Base-by-base conservation (phyloP, 1,140 invertebrate genomes). In the Caerostris darwini region DNA sequence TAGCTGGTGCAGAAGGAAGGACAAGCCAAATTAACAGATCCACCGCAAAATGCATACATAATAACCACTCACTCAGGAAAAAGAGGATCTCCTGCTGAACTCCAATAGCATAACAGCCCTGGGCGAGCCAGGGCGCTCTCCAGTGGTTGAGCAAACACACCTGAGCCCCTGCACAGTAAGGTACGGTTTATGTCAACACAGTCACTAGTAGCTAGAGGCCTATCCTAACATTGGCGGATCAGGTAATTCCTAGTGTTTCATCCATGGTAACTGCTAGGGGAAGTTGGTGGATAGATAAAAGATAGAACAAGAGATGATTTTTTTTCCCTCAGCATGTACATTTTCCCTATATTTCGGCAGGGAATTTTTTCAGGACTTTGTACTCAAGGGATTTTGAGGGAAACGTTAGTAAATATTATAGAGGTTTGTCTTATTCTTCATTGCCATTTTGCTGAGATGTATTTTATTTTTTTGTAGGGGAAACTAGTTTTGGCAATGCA, bases 191-290 rank as follows among this genome's bases (percentile, higher is more conserved):
- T 83, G 90, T 92, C 90, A 92, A 92, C 81, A 92, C 14, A 92
- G 14, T 14, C 50, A 61, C 59, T 58, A 59, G 83, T 85, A 54
- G 90, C 90, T 92, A 34, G 77, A 67, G 90, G 90, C 77, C 77
- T 85, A 85, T 83, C 90, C 81, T 14, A 92, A 92, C 90, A 92
- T 92, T 83, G 81, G 81, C 19, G 90, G 59, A 92, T 92, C 90
- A 92, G 90, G 90, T 92, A 92, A 92, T 92, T 83, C 90, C 58
- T 92, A 12, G 56, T 59, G 56, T 85, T 58, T 8, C 57, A 77
- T 85, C 83, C n/a, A 85, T 56, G 71, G 56, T 57, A 17, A 34
- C 17, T 85, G 83, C 57, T 59, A 56, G 64, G 14, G 64, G 8
- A 87, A 57, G 82, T 56, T 56, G 82, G 53, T 19, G 14, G 19